These are phyloP conservation scores for Cardiocondyla obscurior DNA, from an alignment of 1,140 invertebrate genomes.

Conservation along the genomic window DNA sequence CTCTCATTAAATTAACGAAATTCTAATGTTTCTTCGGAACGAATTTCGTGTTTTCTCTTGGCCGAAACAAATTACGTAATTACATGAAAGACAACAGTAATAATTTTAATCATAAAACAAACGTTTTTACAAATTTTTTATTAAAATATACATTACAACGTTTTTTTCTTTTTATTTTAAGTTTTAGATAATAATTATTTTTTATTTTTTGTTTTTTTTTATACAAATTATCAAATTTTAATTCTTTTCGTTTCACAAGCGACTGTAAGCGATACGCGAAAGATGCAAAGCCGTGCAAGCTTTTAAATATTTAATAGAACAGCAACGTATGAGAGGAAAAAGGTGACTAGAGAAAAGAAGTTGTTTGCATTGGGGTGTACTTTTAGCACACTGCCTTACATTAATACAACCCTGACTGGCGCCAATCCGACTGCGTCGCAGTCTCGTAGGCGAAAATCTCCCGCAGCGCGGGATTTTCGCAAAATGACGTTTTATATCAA, in stretches of 20 bases:
- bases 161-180: no score
- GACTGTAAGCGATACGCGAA: not conserved
- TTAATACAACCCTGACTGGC: slow-evolving; percentile 65
- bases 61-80: not conserved
- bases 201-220: not conserved
- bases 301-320: slow-evolving; percentile 33
- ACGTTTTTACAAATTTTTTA: no score
- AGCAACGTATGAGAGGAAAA: not conserved
- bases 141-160: no score
- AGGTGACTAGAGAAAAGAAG: no score
- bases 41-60: not conserved
- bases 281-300: not conserved
- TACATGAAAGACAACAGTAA: not conserved
- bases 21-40: not conserved
- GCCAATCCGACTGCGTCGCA: slow-evolving; percentile 69
- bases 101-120: not conserved
- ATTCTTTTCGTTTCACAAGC: not conserved
- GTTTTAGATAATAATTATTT: no score
- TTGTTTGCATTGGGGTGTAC: slow-evolving; percentile 34
- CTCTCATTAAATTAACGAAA: slow-evolving; percentile 8
- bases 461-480: slow-evolving; percentile 14
- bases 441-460: slow-evolving; percentile 57
- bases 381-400: slow-evolving; percentile 46
- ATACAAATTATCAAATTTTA: not conserved
- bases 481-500: slow-evolving; percentile 35